Base-by-base conservation (phyloP, 1,140 invertebrate genomes). In the Zophobas atratus region DNA sequence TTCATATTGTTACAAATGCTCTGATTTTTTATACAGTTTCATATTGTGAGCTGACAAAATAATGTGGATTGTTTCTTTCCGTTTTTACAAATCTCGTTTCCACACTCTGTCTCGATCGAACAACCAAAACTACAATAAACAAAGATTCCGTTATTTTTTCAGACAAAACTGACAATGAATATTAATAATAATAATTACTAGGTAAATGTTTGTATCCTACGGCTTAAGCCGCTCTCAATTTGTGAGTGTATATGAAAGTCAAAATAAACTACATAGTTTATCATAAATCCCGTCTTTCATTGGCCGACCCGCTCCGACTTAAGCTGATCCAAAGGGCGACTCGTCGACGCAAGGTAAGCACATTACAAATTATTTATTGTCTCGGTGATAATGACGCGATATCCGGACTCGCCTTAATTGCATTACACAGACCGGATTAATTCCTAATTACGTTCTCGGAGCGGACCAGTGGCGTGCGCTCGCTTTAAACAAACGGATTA, bases 191-290 rank as follows among this genome's bases (percentile, higher is more conserved):
- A 87, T 87, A 84, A 83, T 84, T 84, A 85, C 82, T 87, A 87
- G 86, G 85, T 87, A 87, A 87, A 87, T 87, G 86, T 87, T 87
- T 87, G 86, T 87, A 87, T 87, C 86, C 86, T 86, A 86, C 84
- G 85, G 85, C 85, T 86, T 85, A 78, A 77, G 84, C 86, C 84
- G 84, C 85, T 87, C 86, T 87, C 86, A 86, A 84, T 86, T 86
- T 87, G 86, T 87, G 86, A 87, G 85, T 87, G 86, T 87, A 86
- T 86, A 86, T 86, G 85, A 87, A 86, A 87, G 86, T 87, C 85
- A 87, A 75, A 86, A 87, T 87, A 87, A 87, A 87, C 86, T 87
- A 86, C 85, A 87, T 87, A 87, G 86, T 87, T 87, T 87, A 87
- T 87, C 86, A 87, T 86, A 86, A 56, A 53, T 55, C 60, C 46